Evolutionary conservation across 2,888 invertebrate species (phyloP).

Genomic region (Xestoiulus laeticollis): DNA sequence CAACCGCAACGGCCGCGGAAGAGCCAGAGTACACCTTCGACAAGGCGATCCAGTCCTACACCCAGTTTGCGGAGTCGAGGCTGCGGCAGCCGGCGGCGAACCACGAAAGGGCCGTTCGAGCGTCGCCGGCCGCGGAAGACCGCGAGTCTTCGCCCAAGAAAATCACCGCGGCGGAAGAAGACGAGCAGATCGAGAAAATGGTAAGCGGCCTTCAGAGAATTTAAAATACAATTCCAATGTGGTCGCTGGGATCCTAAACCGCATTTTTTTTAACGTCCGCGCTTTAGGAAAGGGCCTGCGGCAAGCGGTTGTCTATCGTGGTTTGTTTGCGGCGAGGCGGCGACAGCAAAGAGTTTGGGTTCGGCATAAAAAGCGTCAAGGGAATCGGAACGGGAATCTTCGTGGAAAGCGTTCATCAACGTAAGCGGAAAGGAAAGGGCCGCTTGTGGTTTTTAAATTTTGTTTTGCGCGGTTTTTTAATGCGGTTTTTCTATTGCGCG

Average conservation of each 20-base stretch:
- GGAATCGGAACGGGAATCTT: conserved; percentile 54
- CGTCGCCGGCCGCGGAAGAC: no score
- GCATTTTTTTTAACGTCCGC: no score
- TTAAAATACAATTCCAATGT: no score
- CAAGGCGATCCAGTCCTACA: conserved; percentile 86
- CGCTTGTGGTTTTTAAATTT: no score
- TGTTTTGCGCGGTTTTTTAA: not conserved
- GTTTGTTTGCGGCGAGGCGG: conserved; percentile 48
- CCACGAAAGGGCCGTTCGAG: no score
- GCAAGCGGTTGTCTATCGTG: conserved; percentile 34
- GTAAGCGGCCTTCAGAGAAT: not conserved
- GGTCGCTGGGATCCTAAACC: no score
- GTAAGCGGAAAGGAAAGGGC: no score
- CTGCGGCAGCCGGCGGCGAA: conserved; percentile 71
- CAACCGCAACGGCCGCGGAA: no score
- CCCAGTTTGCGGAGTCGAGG: conserved; percentile 70
- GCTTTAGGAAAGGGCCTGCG: conserved; percentile 61
- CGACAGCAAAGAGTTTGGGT: conserved; percentile 56
- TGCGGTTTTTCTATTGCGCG: not conserved
- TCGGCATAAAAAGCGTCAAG: conserved; percentile 51
- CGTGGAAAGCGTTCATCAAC: conserved; percentile 54
- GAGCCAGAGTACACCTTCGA: conserved; percentile 84
- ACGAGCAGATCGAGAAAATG: conserved; percentile 67
- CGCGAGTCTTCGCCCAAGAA: not conserved
- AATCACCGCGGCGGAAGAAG: not conserved